Percentiles rank a stretch among this genome's conserved stretches.
Conservation (phyloP, 2,888 invertebrate genomes). For the Strigamia crassipes region DNA sequence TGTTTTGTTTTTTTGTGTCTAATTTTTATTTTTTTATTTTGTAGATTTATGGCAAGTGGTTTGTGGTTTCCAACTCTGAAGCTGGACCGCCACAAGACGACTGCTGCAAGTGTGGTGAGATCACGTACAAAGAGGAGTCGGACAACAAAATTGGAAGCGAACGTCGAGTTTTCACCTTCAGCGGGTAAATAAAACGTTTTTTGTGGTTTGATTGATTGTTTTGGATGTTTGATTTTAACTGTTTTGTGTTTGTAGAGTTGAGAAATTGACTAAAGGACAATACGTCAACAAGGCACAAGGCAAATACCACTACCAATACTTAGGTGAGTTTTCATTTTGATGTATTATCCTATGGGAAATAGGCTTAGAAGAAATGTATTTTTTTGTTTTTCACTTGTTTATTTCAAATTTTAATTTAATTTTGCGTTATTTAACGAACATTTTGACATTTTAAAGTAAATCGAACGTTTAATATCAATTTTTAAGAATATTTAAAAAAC, state of each 20-base stretch:
- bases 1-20: not conserved
- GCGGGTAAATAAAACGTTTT: not conserved
- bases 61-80: not conserved
- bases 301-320: not conserved
- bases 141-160: not conserved
- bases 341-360: not conserved
- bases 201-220: not conserved
- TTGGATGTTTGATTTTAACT: not conserved
- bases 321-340: not conserved
- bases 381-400: no score
- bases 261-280: not conserved
- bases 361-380: not conserved
- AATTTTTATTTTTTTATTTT: not conserved
- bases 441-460: no score
- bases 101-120: conserved; percentile 3
- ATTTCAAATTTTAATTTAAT: no score
- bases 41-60: not conserved
- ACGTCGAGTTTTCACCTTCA: not conserved
- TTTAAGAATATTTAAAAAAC: no score
- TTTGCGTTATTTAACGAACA: no score
- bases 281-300: not conserved
- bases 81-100: not conserved
- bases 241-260: no score
- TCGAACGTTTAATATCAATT: no score
- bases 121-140: not conserved